These are phyloP conservation scores for Fulmarus glacialis DNA, from an alignment of 2,113 vertebrate species.

Conservation along the genomic window DNA sequence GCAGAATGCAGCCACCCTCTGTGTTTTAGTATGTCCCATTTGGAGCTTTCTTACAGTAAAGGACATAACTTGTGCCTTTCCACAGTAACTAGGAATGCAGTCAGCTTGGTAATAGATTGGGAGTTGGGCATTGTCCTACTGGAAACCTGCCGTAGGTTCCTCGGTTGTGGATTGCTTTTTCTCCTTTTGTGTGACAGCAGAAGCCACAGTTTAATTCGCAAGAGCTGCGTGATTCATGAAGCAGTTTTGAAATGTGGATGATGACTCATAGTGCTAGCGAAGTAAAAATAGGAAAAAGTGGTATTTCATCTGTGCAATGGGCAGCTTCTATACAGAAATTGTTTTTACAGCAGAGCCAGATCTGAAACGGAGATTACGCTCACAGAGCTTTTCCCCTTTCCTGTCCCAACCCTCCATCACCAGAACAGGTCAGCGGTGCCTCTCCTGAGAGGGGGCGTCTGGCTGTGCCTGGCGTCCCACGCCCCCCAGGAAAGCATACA, in stretches of 20 bases:
- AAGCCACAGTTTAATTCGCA: not conserved
- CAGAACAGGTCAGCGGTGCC: not conserved
- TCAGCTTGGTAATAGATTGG: not conserved
- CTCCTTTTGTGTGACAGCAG: not conserved
- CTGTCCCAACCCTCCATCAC: not conserved
- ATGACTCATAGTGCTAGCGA: not conserved
- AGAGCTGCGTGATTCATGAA: not conserved
- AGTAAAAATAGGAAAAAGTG: not conserved
- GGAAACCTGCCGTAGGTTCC: not conserved
- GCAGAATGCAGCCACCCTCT: not conserved
- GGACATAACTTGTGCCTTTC: not conserved
- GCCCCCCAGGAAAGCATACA: not conserved
- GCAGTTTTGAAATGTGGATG: not conserved
- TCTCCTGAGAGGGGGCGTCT: not conserved
- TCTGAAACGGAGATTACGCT: not conserved
- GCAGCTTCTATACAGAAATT: not conserved
- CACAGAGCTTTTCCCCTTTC: not conserved
- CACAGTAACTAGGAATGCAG: rapidly evolving
- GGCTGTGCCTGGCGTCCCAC: not conserved
- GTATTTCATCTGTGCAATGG: not conserved
- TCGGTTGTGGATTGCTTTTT: not conserved
- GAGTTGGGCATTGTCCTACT: not conserved
- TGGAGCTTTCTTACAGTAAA: not conserved
- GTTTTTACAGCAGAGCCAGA: not conserved
- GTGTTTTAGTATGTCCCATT: rapidly evolving